A percentile compares a stretch with the other conserved stretches of the same genome.
Conservation (phyloP, 2,113 vertebrate species). For the Spea multiplicata region DNA sequence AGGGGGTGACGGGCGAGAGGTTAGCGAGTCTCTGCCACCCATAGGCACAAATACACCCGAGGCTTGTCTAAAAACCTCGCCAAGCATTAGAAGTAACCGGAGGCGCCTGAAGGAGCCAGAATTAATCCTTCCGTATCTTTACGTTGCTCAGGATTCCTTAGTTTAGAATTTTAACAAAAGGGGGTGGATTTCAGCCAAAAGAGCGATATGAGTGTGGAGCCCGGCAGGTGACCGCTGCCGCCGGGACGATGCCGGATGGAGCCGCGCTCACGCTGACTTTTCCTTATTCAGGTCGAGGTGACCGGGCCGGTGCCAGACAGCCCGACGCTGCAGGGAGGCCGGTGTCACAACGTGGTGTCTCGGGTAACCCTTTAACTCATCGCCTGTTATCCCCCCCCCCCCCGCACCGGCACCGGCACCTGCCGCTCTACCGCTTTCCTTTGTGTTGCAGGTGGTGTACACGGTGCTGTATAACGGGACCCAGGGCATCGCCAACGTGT, state of each 20-base stretch:
- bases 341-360: constrained; percentile 14
- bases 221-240: neutral
- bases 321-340: constrained; percentile 3
- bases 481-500: neutral
- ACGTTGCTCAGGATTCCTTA: too few species aligned
- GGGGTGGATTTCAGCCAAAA: neutral
- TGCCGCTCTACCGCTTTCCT: neutral
- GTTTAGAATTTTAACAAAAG: too few species aligned
- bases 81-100: too few species aligned
- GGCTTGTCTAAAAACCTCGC: too few species aligned
- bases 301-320: neutral
- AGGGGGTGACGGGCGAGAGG: neutral
- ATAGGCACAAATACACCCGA: too few species aligned
- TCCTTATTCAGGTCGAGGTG: constrained; percentile 3
- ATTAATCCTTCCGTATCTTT: too few species aligned
- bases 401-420: neutral
- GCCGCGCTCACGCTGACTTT: neutral
- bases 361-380: neutral
- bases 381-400: neutral
- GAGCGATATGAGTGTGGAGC: neutral
- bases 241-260: too few species aligned
- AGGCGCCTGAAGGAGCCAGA: too few species aligned
- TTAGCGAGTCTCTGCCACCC: neutral
- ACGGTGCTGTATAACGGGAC: constrained; percentile 37
- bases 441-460: constrained; percentile 14